A percentile compares a stretch with the other conserved stretches of the same genome.
phyloP scores from a whole-genome alignment of 2,797 vertebrate species.

The Microctenopoma stevenorrisi region DNA sequence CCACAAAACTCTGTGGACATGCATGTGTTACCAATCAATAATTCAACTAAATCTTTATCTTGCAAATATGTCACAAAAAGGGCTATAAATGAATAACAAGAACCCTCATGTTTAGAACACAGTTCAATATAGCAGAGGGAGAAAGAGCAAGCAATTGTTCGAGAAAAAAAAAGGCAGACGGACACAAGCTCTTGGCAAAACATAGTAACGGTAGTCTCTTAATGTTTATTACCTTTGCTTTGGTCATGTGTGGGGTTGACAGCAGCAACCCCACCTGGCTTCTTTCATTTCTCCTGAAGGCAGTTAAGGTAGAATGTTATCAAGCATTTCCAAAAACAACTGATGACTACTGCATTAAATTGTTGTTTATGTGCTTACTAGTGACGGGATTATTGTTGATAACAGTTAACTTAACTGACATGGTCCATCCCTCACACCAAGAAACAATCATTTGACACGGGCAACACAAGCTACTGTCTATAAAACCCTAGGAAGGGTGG shows the following conservation, averaged over 20 bases:
- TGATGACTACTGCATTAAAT: constrained; percentile 5
- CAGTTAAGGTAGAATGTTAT: neutral
- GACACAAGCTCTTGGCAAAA: constrained; percentile 18
- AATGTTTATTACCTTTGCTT: constrained; percentile 18
- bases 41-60: constrained; percentile 44
- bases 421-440: constrained; percentile 30
- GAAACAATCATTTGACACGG: constrained; percentile 54
- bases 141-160: neutral
- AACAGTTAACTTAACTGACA: constrained; percentile 31
- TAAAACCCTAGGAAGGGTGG: constrained; percentile 20
- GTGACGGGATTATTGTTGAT: neutral
- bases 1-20: constrained; percentile 15
- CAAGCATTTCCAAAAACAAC: constrained; percentile 16
- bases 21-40: constrained; percentile 49
- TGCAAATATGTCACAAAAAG: constrained; percentile 47
- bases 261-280: neutral
- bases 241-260: neutral
- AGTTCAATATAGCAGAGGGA: constrained; percentile 25
- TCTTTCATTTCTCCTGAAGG: neutral
- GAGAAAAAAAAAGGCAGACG: constrained; percentile 1
- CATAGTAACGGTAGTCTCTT: too few relatives aligned
- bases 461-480: constrained; percentile 31
- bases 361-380: too few relatives aligned
- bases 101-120: constrained; percentile 32
- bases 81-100: constrained; percentile 49